A percentile compares a stretch with the other conserved stretches of the same genome.
Conservation (phyloP, 2,888 invertebrate species). For the Tinea semifulvella region DNA sequence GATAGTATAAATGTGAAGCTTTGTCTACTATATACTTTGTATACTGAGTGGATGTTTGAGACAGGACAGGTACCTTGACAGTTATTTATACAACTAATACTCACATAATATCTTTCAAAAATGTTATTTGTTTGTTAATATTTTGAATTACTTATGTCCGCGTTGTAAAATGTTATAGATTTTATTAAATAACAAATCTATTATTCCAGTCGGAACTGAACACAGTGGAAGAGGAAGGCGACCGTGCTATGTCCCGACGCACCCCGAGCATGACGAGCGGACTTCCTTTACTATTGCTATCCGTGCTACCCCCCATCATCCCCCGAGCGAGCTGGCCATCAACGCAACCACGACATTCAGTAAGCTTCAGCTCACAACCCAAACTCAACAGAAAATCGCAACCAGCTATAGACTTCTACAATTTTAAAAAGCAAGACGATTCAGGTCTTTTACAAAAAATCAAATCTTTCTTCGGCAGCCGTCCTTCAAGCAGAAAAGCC, state of each 20-base stretch:
- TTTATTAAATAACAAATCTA: too few species aligned
- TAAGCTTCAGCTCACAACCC: slow-evolving; percentile 73
- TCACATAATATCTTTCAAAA: too few species aligned
- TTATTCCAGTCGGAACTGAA: slow-evolving; percentile 47
- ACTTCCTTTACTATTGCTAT: slow-evolving; percentile 73
- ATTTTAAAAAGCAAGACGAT: slow-evolving; percentile 60
- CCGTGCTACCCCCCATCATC: slow-evolving; percentile 78
- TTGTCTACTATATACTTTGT: too few species aligned
- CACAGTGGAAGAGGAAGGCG: slow-evolving; percentile 52
- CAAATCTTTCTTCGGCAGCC: slow-evolving; percentile 69
- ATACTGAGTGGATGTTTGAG: too few species aligned
- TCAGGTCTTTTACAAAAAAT: slow-evolving; percentile 63
- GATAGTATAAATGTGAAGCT: too few species aligned
- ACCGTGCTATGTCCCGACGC: slow-evolving; percentile 30
- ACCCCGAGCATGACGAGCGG: slow-evolving; percentile 76
- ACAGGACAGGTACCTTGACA: too few species aligned
- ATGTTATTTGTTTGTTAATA: too few species aligned
- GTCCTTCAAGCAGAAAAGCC: slow-evolving; percentile 73
- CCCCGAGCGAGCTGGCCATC: slow-evolving; percentile 83
- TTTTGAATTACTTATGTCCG: too few species aligned
- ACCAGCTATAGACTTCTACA: slow-evolving; percentile 68
- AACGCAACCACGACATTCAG: slow-evolving; percentile 71
- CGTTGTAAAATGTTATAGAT: too few species aligned
- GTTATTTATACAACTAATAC: too few species aligned
- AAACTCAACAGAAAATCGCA: slow-evolving; percentile 67